Evolutionary conservation across 2,888 invertebrate species (phyloP).

Genomic region (Eristalis arbustorum): DNA sequence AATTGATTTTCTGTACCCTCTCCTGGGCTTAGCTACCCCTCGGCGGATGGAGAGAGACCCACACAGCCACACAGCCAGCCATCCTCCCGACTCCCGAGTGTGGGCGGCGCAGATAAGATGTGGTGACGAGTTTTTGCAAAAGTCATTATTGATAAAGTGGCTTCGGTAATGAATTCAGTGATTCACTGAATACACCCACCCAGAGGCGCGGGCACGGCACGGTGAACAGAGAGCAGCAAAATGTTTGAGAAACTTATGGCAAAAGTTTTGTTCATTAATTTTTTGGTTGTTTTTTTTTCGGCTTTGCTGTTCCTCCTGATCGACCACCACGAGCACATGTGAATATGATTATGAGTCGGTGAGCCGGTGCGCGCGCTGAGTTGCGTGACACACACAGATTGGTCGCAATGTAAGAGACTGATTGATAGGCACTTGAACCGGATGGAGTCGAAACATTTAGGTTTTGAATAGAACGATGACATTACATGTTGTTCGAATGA

Average conservation of each 20-base stretch:
- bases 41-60: background rate
- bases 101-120: background rate
- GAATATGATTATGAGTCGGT: background rate
- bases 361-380: too few species aligned
- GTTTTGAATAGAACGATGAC: background rate
- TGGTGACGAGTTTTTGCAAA: slow-evolving; percentile 4
- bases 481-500: background rate
- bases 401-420: background rate
- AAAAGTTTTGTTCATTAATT: background rate
- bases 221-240: too few species aligned
- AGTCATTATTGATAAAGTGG: slow-evolving; percentile 7
- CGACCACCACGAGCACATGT: background rate
- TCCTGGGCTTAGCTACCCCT: background rate
- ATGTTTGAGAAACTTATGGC: background rate
- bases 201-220: background rate
- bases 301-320: background rate
- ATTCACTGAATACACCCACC: background rate
- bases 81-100: background rate
- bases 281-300: background rate
- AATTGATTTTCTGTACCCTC: background rate
- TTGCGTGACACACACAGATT: background rate
- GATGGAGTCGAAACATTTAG: background rate
- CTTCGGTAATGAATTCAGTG: background rate
- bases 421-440: background rate
- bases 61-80: background rate